Percentiles rank a stretch among this genome's conserved stretches.
Evolutionary conservation across 2,888 invertebrate species (phyloP).

Genomic region (Philereme transversata): DNA sequence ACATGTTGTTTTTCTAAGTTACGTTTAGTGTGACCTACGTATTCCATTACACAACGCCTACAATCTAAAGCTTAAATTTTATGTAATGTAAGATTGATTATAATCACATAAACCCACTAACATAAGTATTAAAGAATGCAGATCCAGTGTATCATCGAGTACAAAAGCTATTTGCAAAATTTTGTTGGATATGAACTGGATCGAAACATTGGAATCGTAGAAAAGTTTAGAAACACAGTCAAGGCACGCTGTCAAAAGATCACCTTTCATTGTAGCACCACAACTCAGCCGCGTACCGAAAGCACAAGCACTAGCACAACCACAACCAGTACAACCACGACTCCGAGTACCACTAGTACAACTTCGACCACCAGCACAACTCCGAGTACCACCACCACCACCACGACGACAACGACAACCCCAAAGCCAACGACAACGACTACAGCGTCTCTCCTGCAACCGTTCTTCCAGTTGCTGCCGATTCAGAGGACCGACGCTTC

Average conservation of each 20-base stretch:
- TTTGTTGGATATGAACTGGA: too few species aligned
- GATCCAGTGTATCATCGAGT: too few species aligned
- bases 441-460: slow-evolving; percentile 51
- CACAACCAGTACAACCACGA: slow-evolving; percentile 55
- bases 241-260: slow-evolving; percentile 11
- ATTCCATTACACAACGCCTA: too few species aligned
- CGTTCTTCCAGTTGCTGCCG: slow-evolving; percentile 75
- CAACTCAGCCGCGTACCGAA: slow-evolving; percentile 56
- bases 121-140: background rate
- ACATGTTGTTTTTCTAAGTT: too few species aligned
- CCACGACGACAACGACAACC: slow-evolving; percentile 64
- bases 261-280: slow-evolving; percentile 59
- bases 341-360: slow-evolving; percentile 63
- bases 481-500: slow-evolving; percentile 60
- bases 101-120: background rate
- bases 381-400: slow-evolving; percentile 70
- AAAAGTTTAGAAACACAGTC: too few species aligned
- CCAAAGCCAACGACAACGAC: slow-evolving; percentile 52
- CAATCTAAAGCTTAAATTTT: too few species aligned
- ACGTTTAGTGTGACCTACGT: too few species aligned
- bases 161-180: too few species aligned
- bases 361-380: slow-evolving; percentile 61
- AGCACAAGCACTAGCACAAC: slow-evolving; percentile 58
- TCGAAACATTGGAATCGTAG: too few species aligned
- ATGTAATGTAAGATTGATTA: too few species aligned